Evolutionary conservation across 2,797 vertebrate genomes (phyloP), one percentile per base, ranked within the genome.

Genomic region (Halcyon smyrnensis): DNA sequence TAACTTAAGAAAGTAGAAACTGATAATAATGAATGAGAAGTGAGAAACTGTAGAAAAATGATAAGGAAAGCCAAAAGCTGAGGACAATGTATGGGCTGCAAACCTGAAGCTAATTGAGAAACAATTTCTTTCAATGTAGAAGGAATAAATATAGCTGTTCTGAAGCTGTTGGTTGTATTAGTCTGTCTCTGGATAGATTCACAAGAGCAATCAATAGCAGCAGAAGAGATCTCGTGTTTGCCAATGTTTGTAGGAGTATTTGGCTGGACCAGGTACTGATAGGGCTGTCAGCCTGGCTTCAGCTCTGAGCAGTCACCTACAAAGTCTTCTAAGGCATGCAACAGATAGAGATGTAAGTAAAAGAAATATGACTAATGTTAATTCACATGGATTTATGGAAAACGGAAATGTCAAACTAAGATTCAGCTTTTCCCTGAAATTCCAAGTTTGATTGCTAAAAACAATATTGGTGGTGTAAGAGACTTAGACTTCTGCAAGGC

Each of bases 1-100:
- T 89, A 94, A 94, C 92, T 93, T 90, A 78, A 95, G 90, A 93
- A 96, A 95, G 83, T 84, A 81, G 95, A 82, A 82, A 87, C 63
- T 63, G 80, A 75, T 93, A 73, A 46, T 86, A 75, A 88, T 59
- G 91, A 94, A 86, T 62, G 65, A 91, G 90, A 87, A 93, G 88
- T 43, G 83, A 43, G 65, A 63, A 95, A 63, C 27, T 92, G 54
- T 7, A 24, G 64, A 94, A 64, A 90, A 65, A 37, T 82, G 88
- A 93, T 93, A 95, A 88, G 92, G 54, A 53, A 86, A 89, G 86
- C 30, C 84, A 83, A 87, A 79, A 84, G 79, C 69, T 4, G 68
- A 87, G 65, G 83, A 74, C 73, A 71, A 46, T 0, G 20, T 3
- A 8, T 3, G 32, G 82, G 48, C 82, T 90, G 76, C 53, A 70